Percentiles rank a stretch among this genome's conserved stretches.
Evolutionary conservation across 2,113 vertebrate species (phyloP).

Genomic region (Callipepla californica): DNA sequence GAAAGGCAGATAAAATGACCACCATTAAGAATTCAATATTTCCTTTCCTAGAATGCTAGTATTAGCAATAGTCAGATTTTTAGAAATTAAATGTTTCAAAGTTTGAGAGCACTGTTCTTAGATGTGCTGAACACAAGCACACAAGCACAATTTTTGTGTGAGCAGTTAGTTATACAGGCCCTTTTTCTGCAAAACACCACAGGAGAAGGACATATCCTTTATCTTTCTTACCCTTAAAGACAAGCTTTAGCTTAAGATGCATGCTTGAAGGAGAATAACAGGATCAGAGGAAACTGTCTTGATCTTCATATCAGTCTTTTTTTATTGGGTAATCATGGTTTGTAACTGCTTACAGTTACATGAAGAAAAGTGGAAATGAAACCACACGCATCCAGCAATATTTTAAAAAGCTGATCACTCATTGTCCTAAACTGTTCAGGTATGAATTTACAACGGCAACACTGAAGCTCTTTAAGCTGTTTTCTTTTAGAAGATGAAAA

Average conservation of each 20-base stretch:
- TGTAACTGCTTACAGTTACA: not conserved
- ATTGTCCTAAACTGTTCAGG: not conserved
- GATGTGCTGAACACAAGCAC: rapidly evolving
- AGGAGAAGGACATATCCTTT: rapidly evolving
- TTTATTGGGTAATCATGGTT: not conserved
- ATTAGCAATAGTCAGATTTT: not conserved
- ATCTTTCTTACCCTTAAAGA: not conserved
- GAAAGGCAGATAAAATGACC: not conserved
- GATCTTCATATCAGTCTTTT: not conserved
- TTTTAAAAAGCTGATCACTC: not conserved
- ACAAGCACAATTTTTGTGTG: not conserved
- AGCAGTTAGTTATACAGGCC: not conserved
- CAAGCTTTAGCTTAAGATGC: not conserved
- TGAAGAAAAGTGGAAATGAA: not conserved
- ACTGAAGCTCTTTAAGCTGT: not conserved
- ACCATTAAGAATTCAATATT: not conserved
- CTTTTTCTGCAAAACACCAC: not conserved
- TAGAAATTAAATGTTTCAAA: not conserved
- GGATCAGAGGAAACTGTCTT: not conserved
- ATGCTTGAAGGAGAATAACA: not conserved
- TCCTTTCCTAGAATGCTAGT: not conserved
- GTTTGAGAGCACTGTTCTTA: not conserved
- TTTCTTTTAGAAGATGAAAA: not conserved
- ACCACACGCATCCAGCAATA: rapidly evolving
- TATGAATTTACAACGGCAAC: not conserved